Evolutionary conservation across 1,140 invertebrate genomes (phyloP).

Genomic region (Rhagoletis zephyria): DNA sequence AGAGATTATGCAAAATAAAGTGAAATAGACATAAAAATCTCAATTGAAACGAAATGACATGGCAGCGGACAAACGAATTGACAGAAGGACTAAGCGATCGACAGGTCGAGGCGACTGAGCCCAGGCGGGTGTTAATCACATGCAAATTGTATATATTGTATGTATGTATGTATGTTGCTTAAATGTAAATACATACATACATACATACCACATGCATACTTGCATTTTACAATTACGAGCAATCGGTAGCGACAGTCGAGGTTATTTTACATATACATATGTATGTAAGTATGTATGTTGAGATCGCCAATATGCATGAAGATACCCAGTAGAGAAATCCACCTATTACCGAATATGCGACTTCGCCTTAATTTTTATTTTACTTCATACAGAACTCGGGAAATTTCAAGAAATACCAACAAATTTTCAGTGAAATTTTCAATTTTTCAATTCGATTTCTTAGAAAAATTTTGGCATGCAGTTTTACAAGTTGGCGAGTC

Average conservation of each 20-base stretch:
- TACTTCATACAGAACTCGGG: too few relatives aligned
- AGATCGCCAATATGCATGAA: too few relatives aligned
- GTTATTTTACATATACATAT: too few relatives aligned
- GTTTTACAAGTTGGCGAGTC: too few relatives aligned
- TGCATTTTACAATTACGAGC: not conserved
- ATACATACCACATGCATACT: not conserved
- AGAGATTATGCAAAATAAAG: constrained; percentile 13
- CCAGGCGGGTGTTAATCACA: constrained; percentile 20
- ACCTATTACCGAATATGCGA: too few relatives aligned
- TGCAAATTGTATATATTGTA: not conserved
- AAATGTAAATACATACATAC: not conserved
- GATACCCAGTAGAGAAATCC: too few relatives aligned
- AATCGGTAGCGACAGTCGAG: not conserved
- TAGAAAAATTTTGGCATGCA: too few relatives aligned
- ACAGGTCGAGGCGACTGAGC: not conserved
- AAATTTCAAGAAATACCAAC: too few relatives aligned
- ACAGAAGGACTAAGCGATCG: not conserved
- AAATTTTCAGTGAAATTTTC: too few relatives aligned
- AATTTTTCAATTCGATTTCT: too few relatives aligned
- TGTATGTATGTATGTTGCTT: not conserved
- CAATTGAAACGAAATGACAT: constrained; percentile 47
- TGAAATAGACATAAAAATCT: not conserved
- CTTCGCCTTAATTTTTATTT: too few relatives aligned
- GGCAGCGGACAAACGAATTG: constrained; percentile 40
- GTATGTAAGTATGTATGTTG: too few relatives aligned